phyloP scores from a whole-genome alignment of 1,140 invertebrate genomes.

The Drosophila ogumai region DNA sequence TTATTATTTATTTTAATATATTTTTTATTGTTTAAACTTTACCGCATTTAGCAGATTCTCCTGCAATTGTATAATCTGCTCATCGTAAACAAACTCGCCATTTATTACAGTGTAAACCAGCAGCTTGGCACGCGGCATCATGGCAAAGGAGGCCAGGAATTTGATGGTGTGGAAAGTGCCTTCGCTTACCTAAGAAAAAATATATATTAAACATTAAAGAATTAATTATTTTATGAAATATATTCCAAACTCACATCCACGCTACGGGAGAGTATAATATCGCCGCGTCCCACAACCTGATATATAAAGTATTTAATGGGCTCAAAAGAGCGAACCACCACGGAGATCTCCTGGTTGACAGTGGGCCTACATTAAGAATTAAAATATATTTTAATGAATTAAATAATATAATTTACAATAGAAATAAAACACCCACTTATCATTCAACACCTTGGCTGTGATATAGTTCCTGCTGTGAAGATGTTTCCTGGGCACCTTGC shows the following conservation, averaged over 20 bases:
- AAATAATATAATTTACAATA: not conserved
- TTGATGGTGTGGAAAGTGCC: constrained; percentile 85
- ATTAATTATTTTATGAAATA: too few relatives aligned
- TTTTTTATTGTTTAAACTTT: constrained; percentile 57
- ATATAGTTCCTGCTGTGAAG: constrained; percentile 91
- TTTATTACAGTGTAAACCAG: constrained; percentile 91
- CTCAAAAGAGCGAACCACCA: constrained; percentile 93
- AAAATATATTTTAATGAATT: not conserved
- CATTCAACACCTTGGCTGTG: constrained; percentile 89
- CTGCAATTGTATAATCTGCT: constrained; percentile 91
- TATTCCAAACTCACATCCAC: constrained; percentile 86
- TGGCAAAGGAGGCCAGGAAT: constrained; percentile 91
- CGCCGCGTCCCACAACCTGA: constrained; percentile 94
- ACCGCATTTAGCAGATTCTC: constrained; percentile 92
- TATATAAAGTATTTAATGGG: constrained; percentile 92
- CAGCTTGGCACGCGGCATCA: constrained; percentile 93
- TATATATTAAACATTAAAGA: not conserved
- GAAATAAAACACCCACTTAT: constrained; percentile 79
- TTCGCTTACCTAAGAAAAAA: constrained; percentile 57
- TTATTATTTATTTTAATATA: not conserved
- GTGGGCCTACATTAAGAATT: constrained; percentile 84
- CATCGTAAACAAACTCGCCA: constrained; percentile 94
- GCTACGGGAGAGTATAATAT: constrained; percentile 91
- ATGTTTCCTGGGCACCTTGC: constrained; percentile 90
- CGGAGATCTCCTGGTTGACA: constrained; percentile 91